Base-by-base conservation (phyloP, 2,888 invertebrate genomes). In the Caenorhabditis japonica region DNA sequence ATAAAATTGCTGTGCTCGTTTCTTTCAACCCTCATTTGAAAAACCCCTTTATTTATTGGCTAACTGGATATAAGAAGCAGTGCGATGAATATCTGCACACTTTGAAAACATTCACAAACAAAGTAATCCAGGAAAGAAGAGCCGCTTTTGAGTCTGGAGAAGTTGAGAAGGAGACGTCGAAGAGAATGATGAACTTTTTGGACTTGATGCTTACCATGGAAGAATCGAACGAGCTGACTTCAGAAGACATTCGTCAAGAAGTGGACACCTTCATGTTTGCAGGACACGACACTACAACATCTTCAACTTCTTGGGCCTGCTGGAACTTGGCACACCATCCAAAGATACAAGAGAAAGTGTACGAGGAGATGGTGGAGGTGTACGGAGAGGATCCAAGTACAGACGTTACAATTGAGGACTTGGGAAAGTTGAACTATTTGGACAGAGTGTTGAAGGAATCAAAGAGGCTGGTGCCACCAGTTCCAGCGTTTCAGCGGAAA, bases 251-350 rank as follows among this genome's bases (percentile, higher is more conserved):
- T 36, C 81, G 88, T 44, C 59, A 77, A 41, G 79, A 79, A 55
- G 75, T 79, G 3, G 90, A 90, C 77, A 90, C 89, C 1, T 90
- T 89, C 82, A 90, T 89, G 89, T 89, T 89, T 83, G 89, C 89
- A 68, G 81, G 89, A 21, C 89, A 89, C 79, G 89, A 89, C 75
- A 89, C 89, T 25, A 89, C 89, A 4, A 87, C 89, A 1, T 87
- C 88, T 41, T 88, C 88, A 0, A 85, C 87, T 55, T 88, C 84
- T 66, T 89, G 88, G 87, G 85, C 88, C 4, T 62, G 87, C 8
- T 88, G 88, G 79, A 80, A 88, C 66, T 82, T 89, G 39, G 89
- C 88, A 1, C 81, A 86, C 17, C 70, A 89, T 69, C 87, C 87
- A 3, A 85, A 88, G n/a, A 80, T 88, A n/a, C 89, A 89, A 81